Evolutionary conservation across 2,888 invertebrate species (phyloP), one percentile per base, ranked within the genome.

Genomic region (Gnatocerus cornutus): DNA sequence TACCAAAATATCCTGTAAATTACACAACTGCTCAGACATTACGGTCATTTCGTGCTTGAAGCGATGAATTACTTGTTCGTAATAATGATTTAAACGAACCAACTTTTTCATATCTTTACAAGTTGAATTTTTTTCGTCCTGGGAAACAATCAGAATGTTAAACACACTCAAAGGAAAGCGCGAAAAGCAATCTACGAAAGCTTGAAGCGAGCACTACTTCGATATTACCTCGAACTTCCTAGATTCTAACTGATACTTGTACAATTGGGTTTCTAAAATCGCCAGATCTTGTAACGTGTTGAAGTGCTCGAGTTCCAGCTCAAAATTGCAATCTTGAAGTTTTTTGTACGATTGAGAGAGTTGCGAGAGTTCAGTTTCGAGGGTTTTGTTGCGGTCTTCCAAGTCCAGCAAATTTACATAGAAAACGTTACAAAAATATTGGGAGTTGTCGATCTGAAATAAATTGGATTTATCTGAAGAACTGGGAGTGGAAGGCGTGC

Each of bases 231-330:
- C 80, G 13, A 75, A 65, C 4, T 63, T 39, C 68, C 78, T 81
- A 45, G 77, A 78, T 62, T 79, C 71, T 46, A 61, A 73, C 73
- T 84, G 82, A 76, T 84, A 84, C 63, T 84, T 83, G 65, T 76
- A 68, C 29, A 85, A 68, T 67, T 81, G 80, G 39, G 75, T 72
- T 70, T 85, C 84, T 62, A 83, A 74, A 50, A 80, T 73, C 33
- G 79, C 78, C 8, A 83, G 70, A 72, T 85, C 84, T 72, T 84
- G 84, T 8, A 82, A 69, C 53, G 76, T 79, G 59, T 80, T 77
- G 65, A 83, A 83, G 63, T 83, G 81, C 14, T 81, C 81, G n/a
- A 84, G 76, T 78, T 84, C 84, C 30, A 84, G 71, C 39, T 78
- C 76, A 37, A 84, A 80, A 74, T 82, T 84, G 16, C 80, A 68